A percentile compares a stretch with the other conserved stretches of the same genome.
These are phyloP conservation scores for Ictalurus furcatus DNA, from an alignment of 2,113 vertebrate species.

Conservation along the genomic window DNA sequence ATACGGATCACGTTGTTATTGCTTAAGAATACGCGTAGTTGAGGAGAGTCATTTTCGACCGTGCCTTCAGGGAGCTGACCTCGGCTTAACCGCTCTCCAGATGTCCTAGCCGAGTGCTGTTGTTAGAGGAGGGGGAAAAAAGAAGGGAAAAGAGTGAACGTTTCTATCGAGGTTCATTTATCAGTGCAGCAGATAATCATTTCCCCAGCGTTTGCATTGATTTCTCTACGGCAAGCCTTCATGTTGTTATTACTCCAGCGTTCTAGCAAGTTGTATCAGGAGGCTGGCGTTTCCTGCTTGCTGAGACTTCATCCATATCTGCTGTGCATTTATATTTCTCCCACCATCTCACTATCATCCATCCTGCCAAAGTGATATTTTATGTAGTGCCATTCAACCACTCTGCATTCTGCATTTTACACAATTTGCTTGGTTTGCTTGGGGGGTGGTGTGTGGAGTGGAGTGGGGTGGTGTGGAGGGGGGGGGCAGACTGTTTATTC, in stretches of 20 bases:
- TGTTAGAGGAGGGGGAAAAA: slow-evolving; percentile 20
- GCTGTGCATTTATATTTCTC: slow-evolving; percentile 34
- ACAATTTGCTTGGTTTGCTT: slow-evolving; percentile 38
- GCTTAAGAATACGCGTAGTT: slow-evolving; percentile 98
- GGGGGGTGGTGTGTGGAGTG: not conserved
- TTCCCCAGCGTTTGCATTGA: slow-evolving; percentile 44
- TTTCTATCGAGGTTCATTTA: slow-evolving; percentile 44
- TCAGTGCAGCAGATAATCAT: slow-evolving; percentile 48
- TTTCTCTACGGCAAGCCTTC: slow-evolving; percentile 42
- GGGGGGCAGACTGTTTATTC: slow-evolving; percentile 43
- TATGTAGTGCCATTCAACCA: slow-evolving; percentile 27
- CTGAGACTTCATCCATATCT: slow-evolving; percentile 21
- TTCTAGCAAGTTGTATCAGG: slow-evolving; percentile 34
- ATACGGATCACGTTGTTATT: slow-evolving; percentile 98
- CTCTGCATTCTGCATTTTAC: slow-evolving; percentile 38
- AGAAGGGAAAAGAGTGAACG: slow-evolving; percentile 15
- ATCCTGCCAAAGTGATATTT: slow-evolving; percentile 42
- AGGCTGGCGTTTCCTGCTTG: slow-evolving; percentile 40
- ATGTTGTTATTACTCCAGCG: slow-evolving; percentile 28
- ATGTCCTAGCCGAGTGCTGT: slow-evolving; percentile 31
- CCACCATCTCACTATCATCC: slow-evolving; percentile 41
- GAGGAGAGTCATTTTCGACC: slow-evolving; percentile 89
- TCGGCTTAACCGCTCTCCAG: slow-evolving; percentile 38
- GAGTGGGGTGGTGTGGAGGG: not conserved
- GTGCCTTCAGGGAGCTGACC: slow-evolving; percentile 58